Conservation (phyloP, 2,797 vertebrate genomes). For the Halcyon chelicuti region DNA sequence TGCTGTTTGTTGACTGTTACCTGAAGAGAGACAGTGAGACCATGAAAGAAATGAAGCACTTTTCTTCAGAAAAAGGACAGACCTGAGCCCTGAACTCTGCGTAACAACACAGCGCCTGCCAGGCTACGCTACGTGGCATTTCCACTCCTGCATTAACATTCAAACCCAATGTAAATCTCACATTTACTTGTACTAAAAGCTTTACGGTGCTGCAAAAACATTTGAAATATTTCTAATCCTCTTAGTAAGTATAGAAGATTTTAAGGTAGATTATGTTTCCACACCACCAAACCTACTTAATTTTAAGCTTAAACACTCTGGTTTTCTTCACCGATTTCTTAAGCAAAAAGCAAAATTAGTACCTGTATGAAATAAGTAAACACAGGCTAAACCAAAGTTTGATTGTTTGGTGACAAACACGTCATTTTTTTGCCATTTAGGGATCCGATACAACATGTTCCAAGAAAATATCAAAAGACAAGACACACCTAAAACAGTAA, state of each 20-base stretch:
- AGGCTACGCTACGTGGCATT: neutral
- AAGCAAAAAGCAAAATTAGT: neutral
- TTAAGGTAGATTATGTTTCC: conserved; percentile 36
- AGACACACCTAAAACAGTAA: neutral
- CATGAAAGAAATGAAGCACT: neutral
- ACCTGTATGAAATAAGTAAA: neutral
- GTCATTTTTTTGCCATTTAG: neutral
- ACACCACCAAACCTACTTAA: conserved; percentile 3
- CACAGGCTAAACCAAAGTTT: neutral
- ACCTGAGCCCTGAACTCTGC: neutral
- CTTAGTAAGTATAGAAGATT: conserved; percentile 39
- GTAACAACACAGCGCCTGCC: neutral
- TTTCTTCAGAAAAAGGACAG: neutral
- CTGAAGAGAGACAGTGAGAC: neutral
- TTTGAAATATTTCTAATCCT: conserved; percentile 62
- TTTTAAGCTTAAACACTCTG: neutral
- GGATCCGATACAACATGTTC: neutral
- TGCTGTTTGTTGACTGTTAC: neutral
- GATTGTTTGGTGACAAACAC: neutral
- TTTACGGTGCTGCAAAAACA: conserved; percentile 28
- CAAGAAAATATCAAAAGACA: neutral
- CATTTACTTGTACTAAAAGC: neutral
- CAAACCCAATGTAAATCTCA: neutral
- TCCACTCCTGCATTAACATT: neutral
- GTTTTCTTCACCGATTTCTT: neutral